Base-by-base conservation (phyloP, 2,888 invertebrate genomes). In the Oligia strigilis region DNA sequence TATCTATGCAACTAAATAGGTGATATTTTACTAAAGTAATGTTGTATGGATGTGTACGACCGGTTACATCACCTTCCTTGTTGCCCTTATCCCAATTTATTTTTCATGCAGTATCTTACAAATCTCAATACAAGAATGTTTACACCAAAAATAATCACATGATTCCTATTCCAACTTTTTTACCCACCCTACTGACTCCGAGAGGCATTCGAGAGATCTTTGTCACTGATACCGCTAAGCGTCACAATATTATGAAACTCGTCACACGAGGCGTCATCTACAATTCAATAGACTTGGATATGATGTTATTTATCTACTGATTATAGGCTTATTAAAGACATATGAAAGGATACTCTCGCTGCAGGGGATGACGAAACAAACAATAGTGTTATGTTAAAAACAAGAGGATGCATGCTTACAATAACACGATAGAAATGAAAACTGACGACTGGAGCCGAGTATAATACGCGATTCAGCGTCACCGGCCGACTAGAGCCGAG, bases 191-290 rank as follows among this genome's bases (percentile, higher is more conserved):
- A 77, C 77, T 17, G 9, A 3, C 40, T 14, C 2, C 13, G 23
- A 5, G 40, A 60, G 13, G 49, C 29, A 23, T 23, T 69, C 36
- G 40, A 23, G 29, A 43, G 70, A 78, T 64, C n/a, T n/a, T n/a
- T 14, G 23, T 36, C 36, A 43, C 36, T 55, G 66, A 77, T 77
- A 62, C 14, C 13, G 14, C 49, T 52, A 36, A 36, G 62, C 36
- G 52, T 43, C 78, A 64, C 52, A 64, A 36, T 71, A 46, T 64
- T 60, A 46, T 64, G 43, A 46, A 43, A 55, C 62, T 70, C 62
- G 70, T 52, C 70, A 78, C 52, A 43, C 43, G 3, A 11, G 23
- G 29, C 17, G 36, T 72, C 72, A 71, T 58, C 49, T 19, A 36
- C 46, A 60, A 60, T 60, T 40, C 36, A 49, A 49, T 46, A 36